Conservation (phyloP, 2,888 invertebrate genomes). For the Tribolium freemani region DNA sequence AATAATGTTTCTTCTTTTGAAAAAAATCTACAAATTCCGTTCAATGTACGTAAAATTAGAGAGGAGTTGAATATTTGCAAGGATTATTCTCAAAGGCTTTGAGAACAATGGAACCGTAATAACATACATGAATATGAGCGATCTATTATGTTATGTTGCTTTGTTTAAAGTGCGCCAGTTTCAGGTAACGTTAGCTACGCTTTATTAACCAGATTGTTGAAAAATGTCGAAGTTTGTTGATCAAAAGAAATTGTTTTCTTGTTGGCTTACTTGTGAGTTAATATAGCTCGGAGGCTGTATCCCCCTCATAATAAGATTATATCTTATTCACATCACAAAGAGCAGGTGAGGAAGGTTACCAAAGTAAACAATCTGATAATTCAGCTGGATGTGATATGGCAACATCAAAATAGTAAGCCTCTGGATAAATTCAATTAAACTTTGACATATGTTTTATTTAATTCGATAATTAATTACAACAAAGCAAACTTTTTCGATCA, state of each 20-base stretch:
- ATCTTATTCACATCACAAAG: constrained; percentile 43
- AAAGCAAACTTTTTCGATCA: constrained; percentile 43
- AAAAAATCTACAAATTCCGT: constrained; percentile 17
- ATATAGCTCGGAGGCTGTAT: constrained; percentile 20
- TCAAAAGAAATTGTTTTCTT: constrained; percentile 33
- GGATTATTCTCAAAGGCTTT: constrained; percentile 29
- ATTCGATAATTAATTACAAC: constrained; percentile 16
- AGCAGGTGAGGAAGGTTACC: constrained; percentile 42
- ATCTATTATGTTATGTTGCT: constrained; percentile 31
- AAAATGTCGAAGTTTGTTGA: constrained; percentile 18
- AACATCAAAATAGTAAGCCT: constrained; percentile 29
- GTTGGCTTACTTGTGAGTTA: constrained; percentile 24
- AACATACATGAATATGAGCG: constrained; percentile 33
- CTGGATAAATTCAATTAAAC: constrained; percentile 34
- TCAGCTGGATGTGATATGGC: constrained; percentile 33
- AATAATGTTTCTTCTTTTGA: neutral
- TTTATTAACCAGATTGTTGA: constrained; percentile 22
- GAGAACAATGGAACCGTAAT: constrained; percentile 27
- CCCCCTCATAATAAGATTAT: constrained; percentile 39
- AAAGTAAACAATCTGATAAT: constrained; percentile 44
- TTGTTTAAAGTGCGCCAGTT: constrained; percentile 25
- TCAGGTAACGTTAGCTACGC: neutral
- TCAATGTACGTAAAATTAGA: constrained; percentile 28
- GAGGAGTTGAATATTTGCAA: constrained; percentile 19
- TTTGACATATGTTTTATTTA: constrained; percentile 6